phyloP scores from a whole-genome alignment of 2,888 invertebrate genomes.

The Heliconius erato region DNA sequence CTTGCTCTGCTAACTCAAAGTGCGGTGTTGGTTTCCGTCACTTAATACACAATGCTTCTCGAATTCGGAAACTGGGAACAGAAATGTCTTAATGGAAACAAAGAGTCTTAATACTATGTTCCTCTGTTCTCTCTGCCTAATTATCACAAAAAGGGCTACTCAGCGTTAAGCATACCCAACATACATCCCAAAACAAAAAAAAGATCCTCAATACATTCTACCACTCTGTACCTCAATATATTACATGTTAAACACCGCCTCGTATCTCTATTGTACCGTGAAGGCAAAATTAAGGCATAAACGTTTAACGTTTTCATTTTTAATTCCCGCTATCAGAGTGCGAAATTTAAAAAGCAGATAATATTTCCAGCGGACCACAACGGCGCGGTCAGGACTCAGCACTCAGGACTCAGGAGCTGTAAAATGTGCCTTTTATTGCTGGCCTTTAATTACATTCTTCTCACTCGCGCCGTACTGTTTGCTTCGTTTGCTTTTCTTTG shows the following conservation, averaged over 20 bases:
- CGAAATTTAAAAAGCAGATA: conserved; percentile 79
- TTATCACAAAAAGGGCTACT: too few relatives aligned
- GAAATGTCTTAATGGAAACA: not conserved
- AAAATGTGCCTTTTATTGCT: conserved; percentile 77
- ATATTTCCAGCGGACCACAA: conserved; percentile 74
- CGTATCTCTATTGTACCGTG: conserved; percentile 70
- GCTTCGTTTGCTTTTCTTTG: conserved; percentile 61
- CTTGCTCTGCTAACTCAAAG: too few relatives aligned
- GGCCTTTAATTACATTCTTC: conserved; percentile 80
- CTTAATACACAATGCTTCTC: too few relatives aligned
- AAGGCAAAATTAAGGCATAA: conserved; percentile 73
- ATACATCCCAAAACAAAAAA: not conserved
- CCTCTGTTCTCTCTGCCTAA: not conserved
- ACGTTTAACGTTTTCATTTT: conserved; percentile 78
- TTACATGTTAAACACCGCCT: conserved; percentile 50
- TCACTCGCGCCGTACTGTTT: conserved; percentile 59
- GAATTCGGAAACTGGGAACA: too few relatives aligned
- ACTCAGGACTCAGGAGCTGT: conserved; percentile 67
- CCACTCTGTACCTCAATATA: conserved; percentile 38
- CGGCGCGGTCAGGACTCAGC: conserved; percentile 59
- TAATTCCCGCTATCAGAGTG: conserved; percentile 74
- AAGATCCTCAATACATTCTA: not conserved
- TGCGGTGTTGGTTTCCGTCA: too few relatives aligned
- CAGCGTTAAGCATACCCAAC: too few relatives aligned
- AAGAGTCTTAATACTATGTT: not conserved